Evolutionary conservation across 2,113 vertebrate species (phyloP).

Genomic region (Phalacrocorax brasilianus): DNA sequence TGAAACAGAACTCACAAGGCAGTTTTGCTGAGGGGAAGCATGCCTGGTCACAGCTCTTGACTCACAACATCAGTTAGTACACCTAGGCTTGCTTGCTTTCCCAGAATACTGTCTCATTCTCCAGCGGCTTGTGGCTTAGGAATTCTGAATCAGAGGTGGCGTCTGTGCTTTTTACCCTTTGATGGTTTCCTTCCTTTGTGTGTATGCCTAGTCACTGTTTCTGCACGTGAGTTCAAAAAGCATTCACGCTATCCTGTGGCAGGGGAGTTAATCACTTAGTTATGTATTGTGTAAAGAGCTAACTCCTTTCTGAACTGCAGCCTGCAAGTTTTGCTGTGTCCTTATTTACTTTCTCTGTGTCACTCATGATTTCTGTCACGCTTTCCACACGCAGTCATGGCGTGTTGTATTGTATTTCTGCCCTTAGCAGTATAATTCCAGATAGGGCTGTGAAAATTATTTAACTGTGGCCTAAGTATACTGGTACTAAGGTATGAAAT

Average conservation of each 20-base stretch:
- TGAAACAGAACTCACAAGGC: neutral
- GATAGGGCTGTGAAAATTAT: neutral
- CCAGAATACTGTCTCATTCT: neutral
- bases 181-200: neutral
- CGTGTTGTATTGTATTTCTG: neutral
- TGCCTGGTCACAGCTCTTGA: neutral
- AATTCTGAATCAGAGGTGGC: neutral
- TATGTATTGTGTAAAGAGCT: neutral
- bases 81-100: neutral
- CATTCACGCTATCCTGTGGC: fast-evolving
- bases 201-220: neutral
- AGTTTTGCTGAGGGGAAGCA: neutral
- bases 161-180: neutral
- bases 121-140: neutral
- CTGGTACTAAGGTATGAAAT: neutral
- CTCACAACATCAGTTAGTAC: neutral
- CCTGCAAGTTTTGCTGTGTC: neutral
- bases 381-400: neutral
- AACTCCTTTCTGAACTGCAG: neutral
- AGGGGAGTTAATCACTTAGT: neutral
- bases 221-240: neutral
- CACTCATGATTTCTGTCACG: neutral
- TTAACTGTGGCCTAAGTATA: neutral
- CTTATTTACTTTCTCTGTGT: neutral
- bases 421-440: neutral